These are phyloP conservation scores for Pelecanoides urinatrix DNA, from an alignment of 2,113 vertebrate genomes.

Conservation along the genomic window DNA sequence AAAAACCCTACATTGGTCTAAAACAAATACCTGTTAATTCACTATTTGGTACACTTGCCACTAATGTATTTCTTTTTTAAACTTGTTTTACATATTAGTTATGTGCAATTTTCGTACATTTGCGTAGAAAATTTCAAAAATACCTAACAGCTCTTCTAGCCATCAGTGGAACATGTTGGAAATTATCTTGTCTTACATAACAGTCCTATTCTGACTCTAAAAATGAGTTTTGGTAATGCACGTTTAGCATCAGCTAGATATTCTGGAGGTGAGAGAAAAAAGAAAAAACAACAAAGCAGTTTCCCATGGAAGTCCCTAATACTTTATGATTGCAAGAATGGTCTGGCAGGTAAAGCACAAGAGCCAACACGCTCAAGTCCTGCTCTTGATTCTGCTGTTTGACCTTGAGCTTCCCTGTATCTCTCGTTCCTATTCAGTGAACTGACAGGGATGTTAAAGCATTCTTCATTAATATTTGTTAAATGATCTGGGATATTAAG, in stretches of 20 bases:
- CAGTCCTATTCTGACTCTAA: neutral
- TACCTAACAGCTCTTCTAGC: neutral
- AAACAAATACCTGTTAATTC: neutral
- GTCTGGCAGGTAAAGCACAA: neutral
- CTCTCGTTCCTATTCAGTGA: neutral
- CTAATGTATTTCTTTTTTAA: neutral
- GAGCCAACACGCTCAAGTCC: neutral
- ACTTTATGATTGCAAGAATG: neutral
- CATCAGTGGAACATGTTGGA: neutral
- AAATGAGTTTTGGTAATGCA: neutral
- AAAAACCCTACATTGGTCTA: neutral
- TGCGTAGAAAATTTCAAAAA: neutral
- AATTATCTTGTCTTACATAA: neutral
- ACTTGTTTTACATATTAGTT: neutral
- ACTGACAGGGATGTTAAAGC: neutral
- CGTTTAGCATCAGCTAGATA: neutral
- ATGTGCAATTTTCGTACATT: neutral
- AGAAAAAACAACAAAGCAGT: neutral
- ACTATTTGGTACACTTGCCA: neutral
- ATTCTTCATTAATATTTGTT: neutral
- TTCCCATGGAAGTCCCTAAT: neutral
- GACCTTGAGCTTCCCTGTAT: neutral
- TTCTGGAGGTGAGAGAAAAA: neutral
- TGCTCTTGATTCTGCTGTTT: neutral
- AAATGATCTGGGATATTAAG: neutral